Evolutionary conservation across 2,113 vertebrate species (phyloP).

Genomic region (Paradoxurus hermaphroditus): DNA sequence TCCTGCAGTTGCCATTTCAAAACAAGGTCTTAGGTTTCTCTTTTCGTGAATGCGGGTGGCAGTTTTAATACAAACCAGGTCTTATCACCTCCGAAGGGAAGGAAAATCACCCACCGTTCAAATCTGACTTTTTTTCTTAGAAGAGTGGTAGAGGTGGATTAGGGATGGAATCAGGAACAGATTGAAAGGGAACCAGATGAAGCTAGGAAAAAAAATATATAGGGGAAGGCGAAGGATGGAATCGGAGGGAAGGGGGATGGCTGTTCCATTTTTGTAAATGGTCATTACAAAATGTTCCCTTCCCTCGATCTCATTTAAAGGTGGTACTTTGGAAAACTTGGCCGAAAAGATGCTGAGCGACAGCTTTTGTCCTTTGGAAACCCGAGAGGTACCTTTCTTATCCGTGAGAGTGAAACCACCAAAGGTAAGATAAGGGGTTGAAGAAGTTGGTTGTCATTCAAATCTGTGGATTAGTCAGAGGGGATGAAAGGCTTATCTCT

Average conservation of each 20-base stretch:
- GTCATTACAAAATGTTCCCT: not conserved
- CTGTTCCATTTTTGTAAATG: not conserved
- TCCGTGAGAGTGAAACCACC: constrained; percentile 98
- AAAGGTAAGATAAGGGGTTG: constrained; percentile 87
- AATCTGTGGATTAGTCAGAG: not conserved
- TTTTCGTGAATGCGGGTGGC: not conserved
- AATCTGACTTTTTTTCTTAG: not conserved
- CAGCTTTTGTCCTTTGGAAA: constrained; percentile 95
- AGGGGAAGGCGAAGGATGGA: not conserved
- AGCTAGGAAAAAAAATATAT: not conserved
- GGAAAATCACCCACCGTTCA: constrained; percentile 28
- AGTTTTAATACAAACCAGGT: not conserved
- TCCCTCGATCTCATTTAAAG: constrained; percentile 73
- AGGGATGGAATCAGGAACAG: not conserved
- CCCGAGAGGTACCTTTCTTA: constrained; percentile 95
- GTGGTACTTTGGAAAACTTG: constrained; percentile 99
- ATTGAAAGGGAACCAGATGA: constrained; percentile 13
- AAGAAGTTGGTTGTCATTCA: not conserved
- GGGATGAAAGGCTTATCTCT: constrained; percentile 11
- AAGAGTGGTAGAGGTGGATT: constrained; percentile 16
- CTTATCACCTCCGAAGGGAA: constrained; percentile 5
- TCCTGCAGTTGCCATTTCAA: constrained; percentile 27
- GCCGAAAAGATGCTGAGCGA: constrained; percentile 97
- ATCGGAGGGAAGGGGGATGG: not conserved
- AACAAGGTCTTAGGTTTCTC: constrained; percentile 20